Percentiles rank a stretch among this genome's conserved stretches.
Evolutionary conservation across 2,797 vertebrate species (phyloP).

Genomic region (Sebastiscus albofasciatus): DNA sequence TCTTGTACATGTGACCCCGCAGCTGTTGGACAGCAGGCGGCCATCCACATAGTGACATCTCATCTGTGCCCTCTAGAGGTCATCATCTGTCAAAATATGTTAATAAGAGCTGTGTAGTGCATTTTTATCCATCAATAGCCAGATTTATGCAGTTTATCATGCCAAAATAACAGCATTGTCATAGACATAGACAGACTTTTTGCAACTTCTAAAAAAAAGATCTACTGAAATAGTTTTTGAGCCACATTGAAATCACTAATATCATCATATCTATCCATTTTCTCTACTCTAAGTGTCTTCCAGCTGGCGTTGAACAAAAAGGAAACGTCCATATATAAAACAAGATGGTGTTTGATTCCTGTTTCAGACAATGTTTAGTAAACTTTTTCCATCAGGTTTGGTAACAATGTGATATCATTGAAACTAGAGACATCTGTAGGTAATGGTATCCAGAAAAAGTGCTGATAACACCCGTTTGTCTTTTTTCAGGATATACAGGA

Average conservation of each 20-base stretch:
- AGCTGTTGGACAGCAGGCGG: conserved; percentile 31
- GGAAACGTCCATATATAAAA: neutral
- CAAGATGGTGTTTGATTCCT: neutral
- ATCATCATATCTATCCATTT: neutral
- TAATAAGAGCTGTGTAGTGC: neutral
- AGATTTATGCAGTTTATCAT: neutral
- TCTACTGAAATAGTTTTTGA: neutral
- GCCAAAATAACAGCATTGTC: neutral
- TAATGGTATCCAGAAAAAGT: neutral
- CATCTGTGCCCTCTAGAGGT: conserved; percentile 57
- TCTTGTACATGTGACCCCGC: conserved; percentile 58
- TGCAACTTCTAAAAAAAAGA: neutral
- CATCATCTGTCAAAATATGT: conserved; percentile 2
- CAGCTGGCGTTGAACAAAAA: neutral
- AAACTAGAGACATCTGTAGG: neutral
- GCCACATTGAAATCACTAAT: neutral
- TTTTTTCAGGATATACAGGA: neutral
- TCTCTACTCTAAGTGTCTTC: neutral
- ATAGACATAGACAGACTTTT: neutral
- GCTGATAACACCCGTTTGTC: neutral
- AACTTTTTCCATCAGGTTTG: neutral
- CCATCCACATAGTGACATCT: conserved; percentile 18
- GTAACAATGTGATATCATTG: neutral
- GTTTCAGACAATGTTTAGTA: neutral
- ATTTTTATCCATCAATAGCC: neutral